Evolutionary conservation across 2,888 invertebrate genomes (phyloP).

Genomic region (Scotopteryx bipunctaria): DNA sequence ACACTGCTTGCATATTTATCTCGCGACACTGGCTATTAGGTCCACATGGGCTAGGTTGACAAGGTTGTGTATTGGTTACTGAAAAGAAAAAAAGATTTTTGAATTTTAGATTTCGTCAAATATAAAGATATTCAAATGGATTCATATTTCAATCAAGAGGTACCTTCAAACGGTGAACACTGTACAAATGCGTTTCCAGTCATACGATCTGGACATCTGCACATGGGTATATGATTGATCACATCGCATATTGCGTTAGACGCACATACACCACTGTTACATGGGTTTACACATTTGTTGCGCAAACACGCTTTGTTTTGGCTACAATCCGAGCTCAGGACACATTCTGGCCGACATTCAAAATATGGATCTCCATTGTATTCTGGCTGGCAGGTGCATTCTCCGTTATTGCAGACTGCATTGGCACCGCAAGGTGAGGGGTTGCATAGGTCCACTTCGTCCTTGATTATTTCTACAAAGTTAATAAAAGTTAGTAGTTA

Average conservation of each 20-base stretch:
- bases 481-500: not conserved
- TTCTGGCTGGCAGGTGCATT: slow-evolving; percentile 85
- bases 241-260: slow-evolving; percentile 88
- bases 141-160: not conserved
- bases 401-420: slow-evolving; percentile 81
- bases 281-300: slow-evolving; percentile 88
- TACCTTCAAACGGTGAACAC: slow-evolving; percentile 80
- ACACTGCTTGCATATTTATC: slow-evolving; percentile 88
- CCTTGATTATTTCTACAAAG: slow-evolving; percentile 55
- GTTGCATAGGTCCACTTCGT: slow-evolving; percentile 82
- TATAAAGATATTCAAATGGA: not conserved
- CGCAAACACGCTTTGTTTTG: slow-evolving; percentile 85
- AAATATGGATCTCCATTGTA: slow-evolving; percentile 87
- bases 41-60: slow-evolving; percentile 87
- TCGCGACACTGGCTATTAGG: slow-evolving; percentile 90
- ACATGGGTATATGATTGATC: slow-evolving; percentile 88
- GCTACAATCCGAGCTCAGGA: slow-evolving; percentile 86
- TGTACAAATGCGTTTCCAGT: slow-evolving; percentile 87
- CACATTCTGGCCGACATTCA: slow-evolving; percentile 88
- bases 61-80: slow-evolving; percentile 65
- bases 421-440: slow-evolving; percentile 87
- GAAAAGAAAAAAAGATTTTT: too few relatives aligned
- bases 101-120: slow-evolving; percentile 3
- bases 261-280: slow-evolving; percentile 87
- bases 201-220: slow-evolving; percentile 86